Base-by-base conservation (phyloP, 2,888 invertebrate species). In the Dicyrtoma fusca region DNA sequence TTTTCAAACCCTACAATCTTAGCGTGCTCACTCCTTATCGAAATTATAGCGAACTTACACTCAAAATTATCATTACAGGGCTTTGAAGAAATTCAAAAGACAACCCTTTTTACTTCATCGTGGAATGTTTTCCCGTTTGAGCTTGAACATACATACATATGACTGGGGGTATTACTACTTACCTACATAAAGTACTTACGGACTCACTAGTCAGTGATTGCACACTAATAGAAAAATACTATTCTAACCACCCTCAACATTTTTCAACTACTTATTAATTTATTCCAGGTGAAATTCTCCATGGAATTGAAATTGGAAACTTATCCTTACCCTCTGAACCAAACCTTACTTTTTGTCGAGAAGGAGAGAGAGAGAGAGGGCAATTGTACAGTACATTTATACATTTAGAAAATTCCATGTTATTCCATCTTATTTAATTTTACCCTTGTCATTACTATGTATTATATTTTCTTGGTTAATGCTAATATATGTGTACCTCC, bases 1-100 rank as follows among this genome's bases (percentile, higher is more conserved):
- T 66, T 65, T 65, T 65, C 53, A 44, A 63, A 66, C 53, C 66
- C 66, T 66, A 53, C 66, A 66, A 66, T 66, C 66, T 66, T 66
- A 66, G 53, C 66, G 53, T 66, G 66, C 66, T 66, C 66, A 66
- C 53, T 53, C 66, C 66, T 66, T 53, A 55, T 66, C 53, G 26
- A 66, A 66, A 66, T 66, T 66, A 66, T 66, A 66, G 34, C 53
- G 14, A 66, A 44, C 66, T 51, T 23, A 66, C 42, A 53, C 53
- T 66, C 53, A 66, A 66, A 66, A 66, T 66, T 66, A 66, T 66
- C 53, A 53, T 65, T 65, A 53, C 44, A 34, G 34, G 19, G 13
- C 25, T 61, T 42, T 26, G 21, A 34, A 53, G 49, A 66, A 66
- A 49, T 53, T 45, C 14, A 26, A 66, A 53, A 66, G 53, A 66